Conservation (phyloP, 2,888 invertebrate species). For the Drosophila mulleri region DNA sequence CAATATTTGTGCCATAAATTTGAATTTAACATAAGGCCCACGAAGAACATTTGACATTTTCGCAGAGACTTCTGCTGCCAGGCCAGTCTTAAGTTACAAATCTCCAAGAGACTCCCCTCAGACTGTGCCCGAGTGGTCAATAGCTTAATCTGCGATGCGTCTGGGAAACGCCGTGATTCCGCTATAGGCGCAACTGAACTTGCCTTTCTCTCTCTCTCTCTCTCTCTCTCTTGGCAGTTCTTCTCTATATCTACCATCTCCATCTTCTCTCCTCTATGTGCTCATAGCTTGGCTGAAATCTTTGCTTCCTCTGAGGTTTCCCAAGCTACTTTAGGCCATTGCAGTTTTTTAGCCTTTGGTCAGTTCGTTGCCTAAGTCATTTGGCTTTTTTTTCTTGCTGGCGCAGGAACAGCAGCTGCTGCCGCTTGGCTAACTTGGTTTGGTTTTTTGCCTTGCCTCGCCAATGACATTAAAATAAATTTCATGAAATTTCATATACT, state of each 20-base stretch:
- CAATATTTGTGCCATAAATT: conserved; percentile 67
- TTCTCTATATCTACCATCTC: background rate
- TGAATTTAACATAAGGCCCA: conserved; percentile 48
- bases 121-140: background rate
- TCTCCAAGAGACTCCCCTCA: conserved; percentile 3
- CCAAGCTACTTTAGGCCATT: conserved; percentile 7
- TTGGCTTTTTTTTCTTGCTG: conserved; percentile 18
- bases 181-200: background rate
- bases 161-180: background rate
- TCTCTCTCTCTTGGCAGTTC: background rate
- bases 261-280: background rate
- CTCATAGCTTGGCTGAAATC: background rate
- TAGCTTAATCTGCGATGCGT: background rate
- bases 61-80: background rate
- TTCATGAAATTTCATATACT: conserved; percentile 62
- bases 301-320: background rate
- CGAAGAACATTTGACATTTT: conserved; percentile 49
- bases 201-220: background rate
- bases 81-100: conserved; percentile 43
- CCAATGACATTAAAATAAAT: conserved; percentile 71
- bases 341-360: conserved; percentile 14
- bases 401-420: conserved; percentile 28
- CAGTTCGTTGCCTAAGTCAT: conserved; percentile 56
- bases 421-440: conserved; percentile 5
- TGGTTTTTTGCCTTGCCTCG: conserved; percentile 2